Evolutionary conservation across 2,888 invertebrate genomes (phyloP).

Genomic region (Abrostola triplasia): DNA sequence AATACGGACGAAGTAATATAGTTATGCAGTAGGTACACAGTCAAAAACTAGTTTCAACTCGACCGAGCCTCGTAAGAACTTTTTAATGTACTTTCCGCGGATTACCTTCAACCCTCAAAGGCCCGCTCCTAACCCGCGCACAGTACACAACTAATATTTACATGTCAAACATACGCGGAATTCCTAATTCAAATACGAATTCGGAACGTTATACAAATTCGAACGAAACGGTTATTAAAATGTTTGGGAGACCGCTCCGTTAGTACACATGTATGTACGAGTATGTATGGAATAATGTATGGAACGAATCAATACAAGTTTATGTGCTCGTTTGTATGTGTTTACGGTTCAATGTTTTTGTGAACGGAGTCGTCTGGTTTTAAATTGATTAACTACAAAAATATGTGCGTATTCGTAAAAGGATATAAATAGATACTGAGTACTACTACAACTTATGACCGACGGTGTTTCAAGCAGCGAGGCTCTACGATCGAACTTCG

Average conservation of each 20-base stretch:
- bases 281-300: neutral
- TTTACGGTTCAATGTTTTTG: conserved; percentile 13
- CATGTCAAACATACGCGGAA: conserved; percentile 25
- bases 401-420: neutral
- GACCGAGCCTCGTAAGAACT: neutral
- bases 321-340: conserved; percentile 16
- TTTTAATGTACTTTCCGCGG: neutral
- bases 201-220: conserved; percentile 2
- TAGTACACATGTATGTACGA: neutral
- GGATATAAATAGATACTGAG: too few relatives aligned
- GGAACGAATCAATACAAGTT: conserved; percentile 20
- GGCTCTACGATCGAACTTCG: too few relatives aligned
- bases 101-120: neutral
- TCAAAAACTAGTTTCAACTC: too few relatives aligned
- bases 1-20: too few relatives aligned
- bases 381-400: conserved; percentile 14
- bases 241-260: conserved; percentile 11
- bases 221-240: conserved; percentile 12
- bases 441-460: too few relatives aligned
- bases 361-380: conserved; percentile 8
- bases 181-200: conserved; percentile 15
- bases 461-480: too few relatives aligned
- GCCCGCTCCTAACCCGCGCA: conserved; percentile 3
- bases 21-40: too few relatives aligned
- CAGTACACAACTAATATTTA: conserved; percentile 29